phyloP scores from a whole-genome alignment of 2,797 vertebrate genomes.

The Erethizon dorsatum region DNA sequence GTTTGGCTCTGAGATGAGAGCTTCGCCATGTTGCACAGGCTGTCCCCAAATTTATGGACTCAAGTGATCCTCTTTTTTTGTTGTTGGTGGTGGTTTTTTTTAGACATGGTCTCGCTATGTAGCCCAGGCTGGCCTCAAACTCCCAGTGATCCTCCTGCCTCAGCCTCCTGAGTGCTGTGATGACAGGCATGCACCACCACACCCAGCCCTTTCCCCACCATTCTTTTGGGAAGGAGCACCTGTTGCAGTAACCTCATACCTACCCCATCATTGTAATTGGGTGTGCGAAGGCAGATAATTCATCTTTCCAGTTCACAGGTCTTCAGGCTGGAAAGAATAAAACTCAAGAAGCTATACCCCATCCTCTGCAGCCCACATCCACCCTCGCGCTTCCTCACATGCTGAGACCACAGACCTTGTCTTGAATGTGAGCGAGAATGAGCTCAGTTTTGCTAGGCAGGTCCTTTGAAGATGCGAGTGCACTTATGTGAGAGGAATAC shows the following conservation, averaged over 20 bases:
- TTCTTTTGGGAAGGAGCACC: background rate
- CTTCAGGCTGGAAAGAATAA: background rate
- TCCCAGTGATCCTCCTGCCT: background rate
- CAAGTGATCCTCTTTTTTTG: background rate
- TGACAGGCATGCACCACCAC: background rate
- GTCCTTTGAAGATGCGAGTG: constrained; percentile 1
- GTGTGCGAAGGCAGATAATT: background rate
- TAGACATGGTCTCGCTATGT: background rate
- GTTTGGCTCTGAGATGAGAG: no score
- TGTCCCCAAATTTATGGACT: no score
- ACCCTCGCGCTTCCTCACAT: background rate
- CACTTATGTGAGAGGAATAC: constrained; percentile 16
- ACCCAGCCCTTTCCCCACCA: background rate
- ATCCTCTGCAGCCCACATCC: background rate
- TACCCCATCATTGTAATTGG: background rate
- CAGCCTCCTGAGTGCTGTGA: background rate
- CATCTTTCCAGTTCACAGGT: background rate
- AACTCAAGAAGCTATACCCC: background rate
- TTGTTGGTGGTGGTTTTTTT: background rate
- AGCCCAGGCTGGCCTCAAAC: no score
- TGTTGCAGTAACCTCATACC: background rate
- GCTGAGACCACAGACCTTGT: background rate
- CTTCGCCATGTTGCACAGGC: no score
- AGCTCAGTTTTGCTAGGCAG: background rate
- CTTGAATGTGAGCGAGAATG: constrained; percentile 6